Evolutionary conservation across 64 coral and sea anemone genomes (phyloP).

Genomic region (Cladopsammia gracilis): DNA sequence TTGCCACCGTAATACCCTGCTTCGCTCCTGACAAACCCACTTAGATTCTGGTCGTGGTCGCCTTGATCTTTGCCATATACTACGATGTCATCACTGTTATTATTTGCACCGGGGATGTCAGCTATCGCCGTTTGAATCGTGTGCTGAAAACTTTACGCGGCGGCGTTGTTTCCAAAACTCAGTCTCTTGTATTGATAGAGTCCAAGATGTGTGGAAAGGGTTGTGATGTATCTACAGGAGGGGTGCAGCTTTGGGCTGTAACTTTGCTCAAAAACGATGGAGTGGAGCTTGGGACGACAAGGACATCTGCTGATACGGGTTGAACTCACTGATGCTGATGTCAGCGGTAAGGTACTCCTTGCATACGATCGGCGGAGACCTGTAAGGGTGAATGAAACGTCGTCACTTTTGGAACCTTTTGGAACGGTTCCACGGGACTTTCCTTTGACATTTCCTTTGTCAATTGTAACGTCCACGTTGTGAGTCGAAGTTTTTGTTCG

Average conservation of each 20-base stretch:
- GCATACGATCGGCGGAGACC: neutral
- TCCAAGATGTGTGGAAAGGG: slow-evolving; percentile 51
- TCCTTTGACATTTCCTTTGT: neutral
- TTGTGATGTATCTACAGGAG: slow-evolving; percentile 41
- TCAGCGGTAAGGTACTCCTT: neutral
- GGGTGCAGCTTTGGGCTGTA: neutral
- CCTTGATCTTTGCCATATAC: neutral
- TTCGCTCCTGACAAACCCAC: no score
- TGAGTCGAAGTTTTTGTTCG: neutral
- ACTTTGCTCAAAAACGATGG: neutral
- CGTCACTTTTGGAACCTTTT: neutral
- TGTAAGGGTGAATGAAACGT: neutral
- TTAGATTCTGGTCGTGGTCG: neutral
- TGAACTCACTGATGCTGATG: neutral
- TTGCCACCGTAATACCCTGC: no score
- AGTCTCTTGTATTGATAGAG: slow-evolving; percentile 35
- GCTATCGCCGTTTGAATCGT: slow-evolving; percentile 26
- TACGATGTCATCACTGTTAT: slow-evolving; percentile 52
- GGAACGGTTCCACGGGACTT: neutral
- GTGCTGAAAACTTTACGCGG: slow-evolving; percentile 25
- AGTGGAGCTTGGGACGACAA: neutral
- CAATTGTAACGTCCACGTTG: neutral
- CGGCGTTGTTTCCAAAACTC: slow-evolving; percentile 22
- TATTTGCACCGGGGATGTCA: slow-evolving; percentile 37
- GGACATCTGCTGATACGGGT: neutral